Conservation (phyloP, 1,140 invertebrate genomes). For the Drosophila sproati region DNA sequence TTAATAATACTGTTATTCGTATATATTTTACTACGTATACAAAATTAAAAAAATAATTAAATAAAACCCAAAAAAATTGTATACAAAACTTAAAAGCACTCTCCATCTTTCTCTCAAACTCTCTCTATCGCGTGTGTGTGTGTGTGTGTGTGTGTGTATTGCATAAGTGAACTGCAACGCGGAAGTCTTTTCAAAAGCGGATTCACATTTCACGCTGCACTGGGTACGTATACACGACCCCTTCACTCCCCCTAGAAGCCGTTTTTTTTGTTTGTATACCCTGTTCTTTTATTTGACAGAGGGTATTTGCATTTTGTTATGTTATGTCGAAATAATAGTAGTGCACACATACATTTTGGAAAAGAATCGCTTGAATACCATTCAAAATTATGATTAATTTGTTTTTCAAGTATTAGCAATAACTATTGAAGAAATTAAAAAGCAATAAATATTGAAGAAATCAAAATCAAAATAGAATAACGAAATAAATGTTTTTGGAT, state of each 20-base stretch:
- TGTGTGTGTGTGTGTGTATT: not conserved
- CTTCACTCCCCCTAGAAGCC: no score
- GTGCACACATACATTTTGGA: no score
- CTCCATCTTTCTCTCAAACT: no score
- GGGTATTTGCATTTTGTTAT: no score
- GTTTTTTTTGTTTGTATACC: not conserved
- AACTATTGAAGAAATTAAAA: no score
- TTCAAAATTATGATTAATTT: no score
- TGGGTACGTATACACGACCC: slow-evolving; percentile 26
- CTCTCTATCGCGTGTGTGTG: not conserved
- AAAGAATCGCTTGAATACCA: no score
- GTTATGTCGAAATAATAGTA: no score
- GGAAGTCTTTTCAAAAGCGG: slow-evolving; percentile 42
- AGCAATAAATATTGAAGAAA: no score
- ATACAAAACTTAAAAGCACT: slow-evolving; percentile 4
- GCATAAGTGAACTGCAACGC: slow-evolving; percentile 13
- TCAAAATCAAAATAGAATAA: no score
- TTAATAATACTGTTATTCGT: not conserved
- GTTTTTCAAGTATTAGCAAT: no score
- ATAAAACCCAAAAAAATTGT: not conserved
- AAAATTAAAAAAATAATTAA: not conserved
- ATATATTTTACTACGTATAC: slow-evolving; percentile 1
- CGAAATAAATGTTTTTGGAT: no score
- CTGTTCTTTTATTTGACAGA: not conserved
- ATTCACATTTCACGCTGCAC: slow-evolving; percentile 50